phyloP scores from a whole-genome alignment of 35 echinoderm and acorn worm genomes.

The Apostichopus parvimensis region DNA sequence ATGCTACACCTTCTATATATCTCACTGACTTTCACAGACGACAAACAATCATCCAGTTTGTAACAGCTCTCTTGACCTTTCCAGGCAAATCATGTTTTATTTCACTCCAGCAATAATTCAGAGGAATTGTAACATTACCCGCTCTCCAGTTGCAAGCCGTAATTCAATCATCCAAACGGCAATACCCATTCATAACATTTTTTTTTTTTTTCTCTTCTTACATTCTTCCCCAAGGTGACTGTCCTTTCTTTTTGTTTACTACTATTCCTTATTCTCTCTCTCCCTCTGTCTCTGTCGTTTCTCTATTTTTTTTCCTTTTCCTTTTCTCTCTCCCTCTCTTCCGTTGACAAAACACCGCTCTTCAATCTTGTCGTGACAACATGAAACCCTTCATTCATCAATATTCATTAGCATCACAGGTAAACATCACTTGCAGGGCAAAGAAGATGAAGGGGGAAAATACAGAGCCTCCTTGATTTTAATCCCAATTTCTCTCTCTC shows the following conservation, averaged over 20 bases:
- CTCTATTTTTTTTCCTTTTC: neutral
- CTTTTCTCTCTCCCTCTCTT: neutral
- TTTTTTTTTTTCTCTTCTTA: neutral
- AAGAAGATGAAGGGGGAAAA: neutral
- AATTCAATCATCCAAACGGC: constrained; percentile 43
- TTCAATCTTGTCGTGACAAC: constrained; percentile 17
- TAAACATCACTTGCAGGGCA: constrained; percentile 13
- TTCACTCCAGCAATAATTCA: neutral
- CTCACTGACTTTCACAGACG: neutral
- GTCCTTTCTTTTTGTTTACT: constrained; percentile 21
- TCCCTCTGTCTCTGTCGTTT: neutral
- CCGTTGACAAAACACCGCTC: constrained; percentile 19
- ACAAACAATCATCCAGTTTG: constrained; percentile 1
- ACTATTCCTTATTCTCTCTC: neutral
- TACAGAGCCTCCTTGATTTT: neutral
- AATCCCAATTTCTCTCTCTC: neutral
- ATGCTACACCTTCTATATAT: neutral
- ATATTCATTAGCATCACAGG: constrained; percentile 17
- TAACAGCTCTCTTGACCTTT: constrained; percentile 21
- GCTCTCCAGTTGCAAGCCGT: constrained; percentile 19
- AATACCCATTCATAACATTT: constrained; percentile 17
- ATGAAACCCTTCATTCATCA: constrained; percentile 22
- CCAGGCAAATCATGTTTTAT: constrained; percentile 18
- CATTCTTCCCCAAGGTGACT: constrained; percentile 28
- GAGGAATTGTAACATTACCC: neutral